phyloP scores from a whole-genome alignment of 2,113 vertebrate genomes.

The Arvicanthis niloticus region DNA sequence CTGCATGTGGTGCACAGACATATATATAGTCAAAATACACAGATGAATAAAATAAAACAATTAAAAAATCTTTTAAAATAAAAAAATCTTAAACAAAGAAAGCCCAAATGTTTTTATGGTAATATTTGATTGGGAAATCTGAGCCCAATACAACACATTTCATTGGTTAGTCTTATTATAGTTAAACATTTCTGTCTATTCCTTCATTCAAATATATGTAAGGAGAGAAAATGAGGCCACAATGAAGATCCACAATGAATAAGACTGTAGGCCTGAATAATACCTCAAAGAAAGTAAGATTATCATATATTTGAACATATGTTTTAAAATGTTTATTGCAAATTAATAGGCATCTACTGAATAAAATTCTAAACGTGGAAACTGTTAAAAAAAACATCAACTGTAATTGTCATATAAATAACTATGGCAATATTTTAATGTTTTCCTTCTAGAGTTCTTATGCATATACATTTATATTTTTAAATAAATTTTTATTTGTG shows the following conservation, averaged over 20 bases:
- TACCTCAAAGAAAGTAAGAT: conserved; percentile 7
- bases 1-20: background rate
- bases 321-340: background rate
- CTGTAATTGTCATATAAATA: background rate
- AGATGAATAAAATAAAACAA: background rate
- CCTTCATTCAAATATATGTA: background rate
- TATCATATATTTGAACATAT: background rate
- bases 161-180: background rate
- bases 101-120: background rate
- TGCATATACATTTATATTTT: background rate
- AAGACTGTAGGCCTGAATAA: background rate
- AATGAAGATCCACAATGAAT: background rate
- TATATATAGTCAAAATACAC: background rate
- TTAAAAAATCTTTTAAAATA: background rate
- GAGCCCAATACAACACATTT: background rate
- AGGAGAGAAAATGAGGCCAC: background rate
- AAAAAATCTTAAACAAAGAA: background rate
- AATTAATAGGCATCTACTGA: background rate
- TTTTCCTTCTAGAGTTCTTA: conserved; percentile 15
- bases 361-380: background rate
- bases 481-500: background rate
- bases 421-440: background rate
- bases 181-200: conserved; percentile 36
- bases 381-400: background rate
- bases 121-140: background rate